phyloP scores from a whole-genome alignment of 2,888 invertebrate genomes.

The Metallyticus violacea region DNA sequence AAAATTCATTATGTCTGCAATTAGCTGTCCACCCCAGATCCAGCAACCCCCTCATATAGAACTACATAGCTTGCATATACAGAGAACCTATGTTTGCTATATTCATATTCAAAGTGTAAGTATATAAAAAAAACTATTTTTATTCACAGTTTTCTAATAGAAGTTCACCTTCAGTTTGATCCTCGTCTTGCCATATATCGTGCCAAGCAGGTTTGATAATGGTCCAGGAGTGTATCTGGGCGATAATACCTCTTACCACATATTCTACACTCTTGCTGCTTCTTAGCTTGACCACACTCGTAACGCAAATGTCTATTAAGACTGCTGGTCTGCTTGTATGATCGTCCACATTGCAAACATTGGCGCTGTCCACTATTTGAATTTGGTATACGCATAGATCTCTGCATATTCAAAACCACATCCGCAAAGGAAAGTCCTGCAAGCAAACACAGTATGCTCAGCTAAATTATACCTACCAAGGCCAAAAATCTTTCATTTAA shows the following conservation, averaged over 20 bases:
- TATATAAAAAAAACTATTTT: too few species aligned
- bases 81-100: too few species aligned
- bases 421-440: not conserved
- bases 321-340: constrained; percentile 39
- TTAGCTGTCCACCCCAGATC: too few species aligned
- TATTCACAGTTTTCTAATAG: not conserved
- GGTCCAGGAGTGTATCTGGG: constrained; percentile 31
- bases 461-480: not conserved
- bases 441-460: not conserved
- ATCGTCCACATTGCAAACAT: constrained; percentile 42
- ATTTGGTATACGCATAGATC: not conserved
- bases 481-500: too few species aligned
- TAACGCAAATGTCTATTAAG: constrained; percentile 40
- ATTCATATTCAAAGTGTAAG: too few species aligned
- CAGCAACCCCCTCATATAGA: too few species aligned
- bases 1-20: too few species aligned
- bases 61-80: too few species aligned
- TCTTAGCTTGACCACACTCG: constrained; percentile 33
- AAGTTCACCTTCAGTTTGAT: not conserved
- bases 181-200: not conserved
- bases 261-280: constrained; percentile 17
- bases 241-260: constrained; percentile 33
- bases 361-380: not conserved
- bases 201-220: not conserved
- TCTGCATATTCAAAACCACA: not conserved